Evolutionary conservation across 2,888 invertebrate species (phyloP).

Genomic region (Gymnosoma rotundatum): DNA sequence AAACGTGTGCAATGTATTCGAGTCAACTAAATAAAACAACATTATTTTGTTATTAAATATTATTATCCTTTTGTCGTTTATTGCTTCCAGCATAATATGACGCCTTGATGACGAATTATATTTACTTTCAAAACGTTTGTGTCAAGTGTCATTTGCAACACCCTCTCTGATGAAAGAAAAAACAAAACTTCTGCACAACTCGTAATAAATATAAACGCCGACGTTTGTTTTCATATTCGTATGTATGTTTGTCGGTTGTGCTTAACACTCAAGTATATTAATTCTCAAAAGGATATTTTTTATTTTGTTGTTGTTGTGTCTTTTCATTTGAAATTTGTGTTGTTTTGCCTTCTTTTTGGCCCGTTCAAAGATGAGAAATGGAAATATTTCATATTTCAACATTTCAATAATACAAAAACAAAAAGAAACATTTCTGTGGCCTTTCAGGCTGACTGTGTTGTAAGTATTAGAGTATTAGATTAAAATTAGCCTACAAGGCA

Average conservation of each 20-base stretch:
- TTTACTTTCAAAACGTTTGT: constrained; percentile 70
- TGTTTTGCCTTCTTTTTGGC: constrained; percentile 48
- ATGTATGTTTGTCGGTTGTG: background rate
- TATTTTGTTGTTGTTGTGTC: constrained; percentile 11
- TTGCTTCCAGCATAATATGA: constrained; percentile 65
- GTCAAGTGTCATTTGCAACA: constrained; percentile 71
- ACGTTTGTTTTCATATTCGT: constrained; percentile 8
- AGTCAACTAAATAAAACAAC: constrained; percentile 29
- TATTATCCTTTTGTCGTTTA: constrained; percentile 65
- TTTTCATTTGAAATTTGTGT: constrained; percentile 40
- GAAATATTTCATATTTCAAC: constrained; percentile 45
- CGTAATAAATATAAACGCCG: constrained; percentile 44
- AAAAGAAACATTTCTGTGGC: constrained; percentile 42
- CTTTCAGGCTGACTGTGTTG: constrained; percentile 51
- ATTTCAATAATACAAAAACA: constrained; percentile 21
- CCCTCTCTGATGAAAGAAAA: constrained; percentile 57
- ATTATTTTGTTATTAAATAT: constrained; percentile 54
- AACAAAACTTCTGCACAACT: constrained; percentile 51
- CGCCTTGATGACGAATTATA: constrained; percentile 71
- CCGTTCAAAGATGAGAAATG: constrained; percentile 43
- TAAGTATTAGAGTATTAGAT: constrained; percentile 70
- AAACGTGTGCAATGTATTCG: background rate
- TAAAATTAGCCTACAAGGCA: constrained; percentile 73
- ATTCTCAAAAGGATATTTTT: constrained; percentile 48
- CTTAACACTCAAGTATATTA: background rate